Conservation (phyloP, 2,888 invertebrate genomes). For the Imbricaverruca yamaguchii region DNA sequence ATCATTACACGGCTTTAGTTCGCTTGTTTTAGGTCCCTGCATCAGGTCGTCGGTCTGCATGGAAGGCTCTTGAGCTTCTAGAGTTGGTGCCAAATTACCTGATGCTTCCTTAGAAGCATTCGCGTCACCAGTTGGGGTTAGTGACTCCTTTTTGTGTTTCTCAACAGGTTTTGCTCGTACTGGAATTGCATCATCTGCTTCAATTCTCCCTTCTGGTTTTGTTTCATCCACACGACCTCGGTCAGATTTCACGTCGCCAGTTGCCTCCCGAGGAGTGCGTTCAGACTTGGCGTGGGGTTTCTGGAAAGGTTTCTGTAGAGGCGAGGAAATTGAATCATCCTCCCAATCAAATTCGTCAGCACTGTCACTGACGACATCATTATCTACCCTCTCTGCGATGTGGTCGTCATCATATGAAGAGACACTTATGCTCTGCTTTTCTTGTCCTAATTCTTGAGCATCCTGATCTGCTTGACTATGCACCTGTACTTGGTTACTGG, state of each 20-base stretch:
- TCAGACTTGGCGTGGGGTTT: not conserved
- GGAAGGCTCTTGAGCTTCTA: too few species aligned
- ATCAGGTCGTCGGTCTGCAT: too few species aligned
- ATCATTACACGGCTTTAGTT: too few species aligned
- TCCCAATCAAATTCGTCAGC: conserved; percentile 8
- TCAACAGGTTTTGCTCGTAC: not conserved
- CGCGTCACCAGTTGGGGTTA: too few species aligned
- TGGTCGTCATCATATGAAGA: not conserved
- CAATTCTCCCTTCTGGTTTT: too few species aligned
- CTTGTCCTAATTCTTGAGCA: not conserved
- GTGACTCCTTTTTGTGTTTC: not conserved
- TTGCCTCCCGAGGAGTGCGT: too few species aligned
- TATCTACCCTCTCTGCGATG: not conserved
- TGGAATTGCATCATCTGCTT: not conserved
- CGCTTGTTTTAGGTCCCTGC: too few species aligned
- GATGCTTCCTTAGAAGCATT: too few species aligned
- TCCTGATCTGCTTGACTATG: not conserved
- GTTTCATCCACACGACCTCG: too few species aligned
- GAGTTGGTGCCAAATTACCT: too few species aligned
- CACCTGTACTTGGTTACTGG: too few species aligned
- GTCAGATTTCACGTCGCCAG: too few species aligned
- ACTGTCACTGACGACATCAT: not conserved
- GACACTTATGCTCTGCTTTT: not conserved
- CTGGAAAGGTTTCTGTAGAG: not conserved
- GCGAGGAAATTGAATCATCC: not conserved